Evolutionary conservation across 2,888 invertebrate species (phyloP).

Genomic region (Anthophora plumipes): DNA sequence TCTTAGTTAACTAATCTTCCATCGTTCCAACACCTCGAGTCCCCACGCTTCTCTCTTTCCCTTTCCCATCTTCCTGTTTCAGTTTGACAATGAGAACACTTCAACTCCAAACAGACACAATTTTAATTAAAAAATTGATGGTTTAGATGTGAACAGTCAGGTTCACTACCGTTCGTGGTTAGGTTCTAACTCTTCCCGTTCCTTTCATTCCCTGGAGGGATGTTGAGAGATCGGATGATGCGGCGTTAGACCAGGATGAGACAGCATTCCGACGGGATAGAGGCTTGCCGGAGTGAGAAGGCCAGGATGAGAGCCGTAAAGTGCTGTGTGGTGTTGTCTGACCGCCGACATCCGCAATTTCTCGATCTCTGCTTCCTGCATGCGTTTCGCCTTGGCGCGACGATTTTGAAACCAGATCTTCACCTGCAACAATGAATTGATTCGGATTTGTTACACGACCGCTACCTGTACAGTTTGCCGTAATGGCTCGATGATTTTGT

Average conservation of each 20-base stretch:
- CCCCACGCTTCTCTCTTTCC: background rate
- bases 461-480: background rate
- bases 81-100: too few relatives aligned
- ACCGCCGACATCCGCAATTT: constrained; percentile 93
- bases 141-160: constrained; percentile 15
- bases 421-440: constrained; percentile 86
- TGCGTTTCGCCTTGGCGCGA: constrained; percentile 97
- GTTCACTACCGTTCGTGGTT: constrained; percentile 34
- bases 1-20: too few relatives aligned
- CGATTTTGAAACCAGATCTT: constrained; percentile 98
- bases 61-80: too few relatives aligned
- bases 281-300: constrained; percentile 78
- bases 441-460: constrained; percentile 36
- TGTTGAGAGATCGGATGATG: constrained; percentile 79
- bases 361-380: constrained; percentile 99
- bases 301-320: constrained; percentile 81
- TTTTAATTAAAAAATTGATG: background rate
- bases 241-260: constrained; percentile 78
- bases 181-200: constrained; percentile 11
- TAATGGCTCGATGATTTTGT: background rate
- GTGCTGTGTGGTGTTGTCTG: constrained; percentile 82
- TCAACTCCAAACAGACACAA: background rate
- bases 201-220: constrained; percentile 77
- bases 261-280: constrained; percentile 81
- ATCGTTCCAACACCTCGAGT: too few relatives aligned